Conservation (phyloP, 2,888 invertebrate genomes). For the Drosophila sordidula region DNA sequence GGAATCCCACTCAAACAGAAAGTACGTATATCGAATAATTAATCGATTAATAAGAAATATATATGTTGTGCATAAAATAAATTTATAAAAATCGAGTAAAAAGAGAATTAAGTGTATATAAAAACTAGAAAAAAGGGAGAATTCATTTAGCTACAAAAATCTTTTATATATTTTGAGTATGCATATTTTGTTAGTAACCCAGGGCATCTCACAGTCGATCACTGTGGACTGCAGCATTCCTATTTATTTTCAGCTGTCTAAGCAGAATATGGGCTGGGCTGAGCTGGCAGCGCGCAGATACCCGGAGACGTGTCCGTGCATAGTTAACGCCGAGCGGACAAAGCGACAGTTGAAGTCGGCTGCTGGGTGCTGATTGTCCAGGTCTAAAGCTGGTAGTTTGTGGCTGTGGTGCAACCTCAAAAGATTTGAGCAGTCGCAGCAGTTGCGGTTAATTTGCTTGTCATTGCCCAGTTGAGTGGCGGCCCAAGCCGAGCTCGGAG, state of each 20-base stretch:
- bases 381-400: constrained; percentile 27
- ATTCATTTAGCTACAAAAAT: no score
- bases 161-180: no score
- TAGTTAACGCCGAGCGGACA: constrained; percentile 56
- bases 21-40: no score
- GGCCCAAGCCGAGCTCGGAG: constrained; percentile 37
- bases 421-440: constrained; percentile 54
- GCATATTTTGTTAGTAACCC: no score
- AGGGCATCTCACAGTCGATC: neutral
- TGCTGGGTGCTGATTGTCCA: constrained; percentile 62
- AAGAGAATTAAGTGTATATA: no score
- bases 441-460: constrained; percentile 80
- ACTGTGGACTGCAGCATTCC: neutral
- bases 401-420: constrained; percentile 67
- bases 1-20: no score
- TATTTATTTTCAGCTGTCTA: constrained; percentile 30
- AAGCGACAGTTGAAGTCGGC: constrained; percentile 44
- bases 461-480: constrained; percentile 78
- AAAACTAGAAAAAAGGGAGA: no score
- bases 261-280: constrained; percentile 75
- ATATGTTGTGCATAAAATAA: no score
- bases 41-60: no score
- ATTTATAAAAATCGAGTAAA: no score
- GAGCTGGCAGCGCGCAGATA: constrained; percentile 13
- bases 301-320: constrained; percentile 9